These are phyloP conservation scores for Petrosia ficiformis DNA, from an alignment of 37 sponge, comb jelly and placozoan genomes.

Conservation along the genomic window DNA sequence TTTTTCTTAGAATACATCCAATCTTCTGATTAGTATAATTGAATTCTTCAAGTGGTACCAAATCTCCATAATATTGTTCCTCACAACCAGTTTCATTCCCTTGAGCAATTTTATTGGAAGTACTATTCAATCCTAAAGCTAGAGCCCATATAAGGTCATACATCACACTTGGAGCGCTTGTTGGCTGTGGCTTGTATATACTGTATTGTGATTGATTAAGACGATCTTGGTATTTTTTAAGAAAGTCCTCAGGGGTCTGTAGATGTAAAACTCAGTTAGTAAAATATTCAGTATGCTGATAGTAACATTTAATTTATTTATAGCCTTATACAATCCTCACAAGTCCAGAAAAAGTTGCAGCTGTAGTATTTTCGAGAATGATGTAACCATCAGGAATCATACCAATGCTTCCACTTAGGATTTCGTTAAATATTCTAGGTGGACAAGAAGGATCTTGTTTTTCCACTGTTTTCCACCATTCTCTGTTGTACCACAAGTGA, in stretches of 20 bases:
- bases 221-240: not conserved
- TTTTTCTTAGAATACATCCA: too few species aligned
- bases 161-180: not conserved
- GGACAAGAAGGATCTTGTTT: not conserved
- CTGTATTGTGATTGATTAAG: too few species aligned
- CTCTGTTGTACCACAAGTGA: not conserved
- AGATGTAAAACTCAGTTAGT: too few species aligned
- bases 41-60: too few species aligned
- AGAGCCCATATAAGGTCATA: constrained; percentile 20
- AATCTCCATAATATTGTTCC: too few species aligned
- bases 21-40: too few species aligned
- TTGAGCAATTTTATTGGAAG: too few species aligned
- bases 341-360: not conserved
- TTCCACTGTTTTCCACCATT: not conserved
- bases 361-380: not conserved
- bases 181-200: not conserved
- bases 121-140: constrained; percentile 14
- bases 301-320: too few species aligned
- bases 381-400: not conserved
- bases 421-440: not conserved
- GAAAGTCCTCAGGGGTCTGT: not conserved
- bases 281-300: too few species aligned
- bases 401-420: not conserved
- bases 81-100: too few species aligned
- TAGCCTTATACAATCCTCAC: not conserved